phyloP scores from a whole-genome alignment of 1,140 invertebrate species.

The Rhyacophila brunnea region DNA sequence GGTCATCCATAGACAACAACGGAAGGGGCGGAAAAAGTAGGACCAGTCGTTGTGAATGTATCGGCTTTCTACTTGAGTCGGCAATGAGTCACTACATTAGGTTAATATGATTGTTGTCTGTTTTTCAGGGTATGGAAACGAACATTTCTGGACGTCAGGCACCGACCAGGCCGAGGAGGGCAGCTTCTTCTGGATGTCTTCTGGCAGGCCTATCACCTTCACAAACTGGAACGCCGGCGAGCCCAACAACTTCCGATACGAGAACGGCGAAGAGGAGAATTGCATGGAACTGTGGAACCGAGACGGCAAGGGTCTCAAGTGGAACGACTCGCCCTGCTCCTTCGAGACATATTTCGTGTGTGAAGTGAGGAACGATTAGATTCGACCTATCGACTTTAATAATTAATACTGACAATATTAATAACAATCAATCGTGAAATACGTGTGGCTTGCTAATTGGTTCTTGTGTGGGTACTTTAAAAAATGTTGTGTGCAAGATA shows the following conservation, averaged over 20 bases:
- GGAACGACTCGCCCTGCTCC: constrained; percentile 90
- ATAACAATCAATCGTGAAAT: too few relatives aligned
- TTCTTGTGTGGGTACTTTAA: too few relatives aligned
- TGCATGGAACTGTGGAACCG: constrained; percentile 89
- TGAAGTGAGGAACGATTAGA: constrained; percentile 67
- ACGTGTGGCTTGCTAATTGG: too few relatives aligned
- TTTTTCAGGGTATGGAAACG: constrained; percentile 73
- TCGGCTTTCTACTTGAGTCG: too few relatives aligned
- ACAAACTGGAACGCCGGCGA: constrained; percentile 92
- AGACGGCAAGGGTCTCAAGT: constrained; percentile 86
- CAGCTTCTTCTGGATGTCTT: constrained; percentile 90
- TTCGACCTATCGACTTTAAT: too few relatives aligned
- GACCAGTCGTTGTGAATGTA: too few relatives aligned
- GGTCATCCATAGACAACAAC: too few relatives aligned
- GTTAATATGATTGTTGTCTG: constrained; percentile 28
- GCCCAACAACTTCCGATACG: constrained; percentile 88
- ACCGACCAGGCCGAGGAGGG: constrained; percentile 89
- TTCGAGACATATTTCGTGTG: constrained; percentile 91
- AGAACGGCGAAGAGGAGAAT: constrained; percentile 90
- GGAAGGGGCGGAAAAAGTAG: too few relatives aligned
- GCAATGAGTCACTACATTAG: constrained; percentile 12
- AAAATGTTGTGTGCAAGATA: too few relatives aligned
- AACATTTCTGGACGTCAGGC: constrained; percentile 91
- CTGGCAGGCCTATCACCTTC: constrained; percentile 81
- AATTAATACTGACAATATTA: too few relatives aligned